These are phyloP conservation scores for Sepioteuthis lessoniana DNA, from an alignment of 2,888 invertebrate species.

Conservation along the genomic window DNA sequence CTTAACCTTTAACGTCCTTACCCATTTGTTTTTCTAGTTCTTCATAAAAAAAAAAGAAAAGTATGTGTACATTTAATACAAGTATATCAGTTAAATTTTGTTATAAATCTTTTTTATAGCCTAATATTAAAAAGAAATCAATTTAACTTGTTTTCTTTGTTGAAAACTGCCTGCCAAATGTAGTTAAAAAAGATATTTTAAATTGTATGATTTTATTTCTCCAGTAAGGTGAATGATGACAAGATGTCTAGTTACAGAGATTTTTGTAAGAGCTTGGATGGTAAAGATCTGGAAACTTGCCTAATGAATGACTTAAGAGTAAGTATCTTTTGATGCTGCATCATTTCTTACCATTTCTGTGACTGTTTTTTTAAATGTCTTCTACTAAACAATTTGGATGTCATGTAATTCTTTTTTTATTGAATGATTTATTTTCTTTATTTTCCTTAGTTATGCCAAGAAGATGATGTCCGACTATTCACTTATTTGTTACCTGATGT, in stretches of 20 bases:
- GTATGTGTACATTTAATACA: too few relatives aligned
- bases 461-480: constrained; percentile 89
- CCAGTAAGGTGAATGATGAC: constrained; percentile 80
- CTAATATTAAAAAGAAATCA: too few relatives aligned
- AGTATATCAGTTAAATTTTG: too few relatives aligned
- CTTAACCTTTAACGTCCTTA: too few relatives aligned
- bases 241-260: constrained; percentile 91
- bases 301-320: constrained; percentile 87
- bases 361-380: background rate
- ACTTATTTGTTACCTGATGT: constrained; percentile 94
- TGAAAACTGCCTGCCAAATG: too few relatives aligned
- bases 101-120: too few relatives aligned
- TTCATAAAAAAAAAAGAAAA: too few relatives aligned
- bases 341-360: background rate
- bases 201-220: background rate
- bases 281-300: constrained; percentile 73
- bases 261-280: constrained; percentile 86
- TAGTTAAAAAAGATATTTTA: too few relatives aligned
- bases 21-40: too few relatives aligned
- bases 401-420: background rate
- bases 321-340: constrained; percentile 50
- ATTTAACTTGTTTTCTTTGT: too few relatives aligned
- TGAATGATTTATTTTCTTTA: constrained; percentile 10
- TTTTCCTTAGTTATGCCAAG: constrained; percentile 83
- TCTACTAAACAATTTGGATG: background rate